phyloP scores from a whole-genome alignment of 2,888 invertebrate species.

The Hydraecia micacea region DNA sequence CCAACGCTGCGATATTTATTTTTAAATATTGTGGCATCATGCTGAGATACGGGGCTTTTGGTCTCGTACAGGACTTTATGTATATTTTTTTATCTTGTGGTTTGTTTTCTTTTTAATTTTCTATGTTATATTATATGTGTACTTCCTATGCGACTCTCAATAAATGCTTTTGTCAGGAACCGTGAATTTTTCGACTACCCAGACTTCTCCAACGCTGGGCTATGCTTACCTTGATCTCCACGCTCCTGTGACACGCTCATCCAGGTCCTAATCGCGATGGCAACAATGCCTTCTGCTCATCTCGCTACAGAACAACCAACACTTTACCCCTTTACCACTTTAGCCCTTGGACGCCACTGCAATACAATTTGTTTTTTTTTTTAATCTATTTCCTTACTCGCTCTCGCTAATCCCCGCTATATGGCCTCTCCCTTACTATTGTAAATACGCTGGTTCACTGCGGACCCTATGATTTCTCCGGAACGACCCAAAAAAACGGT shows the following conservation, averaged over 20 bases:
- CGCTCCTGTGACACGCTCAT: neutral
- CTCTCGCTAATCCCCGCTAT: neutral
- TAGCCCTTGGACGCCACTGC: too few species aligned
- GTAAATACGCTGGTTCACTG: constrained; percentile 45
- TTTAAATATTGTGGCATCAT: neutral
- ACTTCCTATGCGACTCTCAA: neutral
- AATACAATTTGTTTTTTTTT: neutral
- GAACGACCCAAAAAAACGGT: constrained; percentile 56
- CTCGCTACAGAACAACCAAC: neutral
- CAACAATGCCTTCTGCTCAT: neutral
- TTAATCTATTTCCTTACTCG: neutral
- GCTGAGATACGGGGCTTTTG: neutral
- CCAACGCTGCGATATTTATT: neutral
- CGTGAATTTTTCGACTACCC: neutral
- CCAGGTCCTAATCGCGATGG: too few species aligned
- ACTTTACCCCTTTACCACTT: neutral
- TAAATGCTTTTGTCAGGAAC: neutral
- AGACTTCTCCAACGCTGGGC: too few species aligned
- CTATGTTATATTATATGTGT: neutral
- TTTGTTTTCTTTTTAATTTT: neutral
- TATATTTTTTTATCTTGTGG: neutral
- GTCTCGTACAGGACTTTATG: neutral
- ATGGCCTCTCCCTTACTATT: constrained; percentile 6
- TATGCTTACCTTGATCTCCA: too few species aligned
- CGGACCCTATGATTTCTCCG: too few species aligned